Conservation (phyloP, 1,140 invertebrate species). For the Listronotus bonariensis region DNA sequence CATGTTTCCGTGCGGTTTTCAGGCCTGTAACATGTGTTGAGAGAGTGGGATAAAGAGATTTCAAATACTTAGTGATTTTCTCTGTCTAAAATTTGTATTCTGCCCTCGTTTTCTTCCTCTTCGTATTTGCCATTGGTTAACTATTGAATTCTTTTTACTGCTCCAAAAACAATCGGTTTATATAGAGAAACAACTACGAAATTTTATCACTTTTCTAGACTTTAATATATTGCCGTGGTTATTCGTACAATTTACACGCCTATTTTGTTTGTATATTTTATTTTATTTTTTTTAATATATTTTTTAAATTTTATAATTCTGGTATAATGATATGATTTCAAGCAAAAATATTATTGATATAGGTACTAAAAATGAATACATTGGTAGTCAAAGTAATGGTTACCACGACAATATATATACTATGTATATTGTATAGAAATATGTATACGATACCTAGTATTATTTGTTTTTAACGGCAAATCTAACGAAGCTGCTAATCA, state of each 20-base stretch:
- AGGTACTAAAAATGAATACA: too few relatives aligned
- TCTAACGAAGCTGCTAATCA: too few relatives aligned
- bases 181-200: constrained; percentile 35
- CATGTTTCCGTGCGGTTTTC: constrained; percentile 35
- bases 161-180: constrained; percentile 31
- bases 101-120: constrained; percentile 29
- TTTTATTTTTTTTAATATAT: not conserved
- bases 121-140: constrained; percentile 38
- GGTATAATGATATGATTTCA: too few relatives aligned
- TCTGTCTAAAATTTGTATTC: constrained; percentile 37
- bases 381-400: too few relatives aligned
- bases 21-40: constrained; percentile 41
- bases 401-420: too few relatives aligned
- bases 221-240: constrained; percentile 18
- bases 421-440: too few relatives aligned
- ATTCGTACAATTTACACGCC: not conserved
- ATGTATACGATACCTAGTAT: too few relatives aligned
- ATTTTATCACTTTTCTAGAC: constrained; percentile 30
- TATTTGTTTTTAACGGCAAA: too few relatives aligned
- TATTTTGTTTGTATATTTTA: not conserved
- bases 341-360: too few relatives aligned
- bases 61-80: constrained; percentile 38
- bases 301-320: too few relatives aligned
- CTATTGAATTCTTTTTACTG: constrained; percentile 37
- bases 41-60: constrained; percentile 42